phyloP scores from a whole-genome alignment of 2,888 invertebrate genomes.

The Ormyrus thymus region DNA sequence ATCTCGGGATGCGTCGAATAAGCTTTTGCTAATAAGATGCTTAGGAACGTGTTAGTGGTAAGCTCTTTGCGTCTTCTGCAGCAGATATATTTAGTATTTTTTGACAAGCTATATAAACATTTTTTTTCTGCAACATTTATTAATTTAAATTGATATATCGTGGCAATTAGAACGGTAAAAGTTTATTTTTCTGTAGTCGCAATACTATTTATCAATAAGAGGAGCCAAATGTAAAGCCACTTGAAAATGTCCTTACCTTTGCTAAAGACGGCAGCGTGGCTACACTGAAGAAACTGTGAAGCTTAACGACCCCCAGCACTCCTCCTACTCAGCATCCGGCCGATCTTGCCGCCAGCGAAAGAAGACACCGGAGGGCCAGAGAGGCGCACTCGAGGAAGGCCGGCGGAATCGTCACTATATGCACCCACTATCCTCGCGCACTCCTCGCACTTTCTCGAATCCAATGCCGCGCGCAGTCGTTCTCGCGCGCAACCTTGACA shows the following conservation, averaged over 20 bases:
- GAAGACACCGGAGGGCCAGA: too few species aligned
- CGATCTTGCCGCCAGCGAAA: neutral
- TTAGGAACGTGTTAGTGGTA: neutral
- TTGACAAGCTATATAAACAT: too few species aligned
- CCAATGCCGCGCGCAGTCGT: too few species aligned
- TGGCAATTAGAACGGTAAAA: too few species aligned
- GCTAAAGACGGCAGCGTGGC: slow-evolving; percentile 70
- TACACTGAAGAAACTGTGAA: slow-evolving; percentile 15
- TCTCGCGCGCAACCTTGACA: too few species aligned
- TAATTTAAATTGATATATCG: too few species aligned
- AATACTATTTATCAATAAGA: too few species aligned
- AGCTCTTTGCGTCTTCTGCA: slow-evolving; percentile 24
- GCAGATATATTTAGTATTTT: too few species aligned
- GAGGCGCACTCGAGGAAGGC: too few species aligned
- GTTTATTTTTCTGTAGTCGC: too few species aligned
- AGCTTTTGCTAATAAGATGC: slow-evolving; percentile 19
- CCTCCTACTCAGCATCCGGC: neutral
- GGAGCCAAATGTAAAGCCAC: too few species aligned
- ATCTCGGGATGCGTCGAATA: neutral
- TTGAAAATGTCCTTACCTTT: slow-evolving; percentile 64
- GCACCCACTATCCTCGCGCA: slow-evolving; percentile 6
- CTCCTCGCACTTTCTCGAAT: neutral
- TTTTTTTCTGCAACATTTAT: too few species aligned
- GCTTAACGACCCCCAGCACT: slow-evolving; percentile 11
- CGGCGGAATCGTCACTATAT: neutral